Percentiles rank a stretch among this genome's conserved stretches.
Conservation (phyloP, 2,113 vertebrate genomes). For the Ceyx melanurus region DNA sequence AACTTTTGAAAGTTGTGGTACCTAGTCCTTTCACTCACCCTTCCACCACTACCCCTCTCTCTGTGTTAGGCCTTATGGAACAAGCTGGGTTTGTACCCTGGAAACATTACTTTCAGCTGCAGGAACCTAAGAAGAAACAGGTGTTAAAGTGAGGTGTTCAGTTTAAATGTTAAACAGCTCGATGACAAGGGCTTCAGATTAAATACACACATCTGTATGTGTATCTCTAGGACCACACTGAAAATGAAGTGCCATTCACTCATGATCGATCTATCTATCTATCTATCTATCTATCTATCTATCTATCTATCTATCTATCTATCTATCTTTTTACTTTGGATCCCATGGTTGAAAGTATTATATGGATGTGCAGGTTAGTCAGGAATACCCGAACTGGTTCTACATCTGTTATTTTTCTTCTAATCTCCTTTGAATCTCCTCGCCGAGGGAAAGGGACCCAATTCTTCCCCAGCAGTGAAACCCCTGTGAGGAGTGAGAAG, state of each 20-base stretch:
- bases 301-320: accelerated
- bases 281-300: neutral
- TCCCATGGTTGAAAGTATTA: neutral
- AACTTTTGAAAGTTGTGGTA: neutral
- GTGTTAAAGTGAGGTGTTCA: neutral
- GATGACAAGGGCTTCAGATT: neutral
- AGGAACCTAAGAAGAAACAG: neutral
- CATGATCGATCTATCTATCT: neutral
- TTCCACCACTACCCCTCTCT: accelerated
- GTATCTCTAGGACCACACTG: neutral
- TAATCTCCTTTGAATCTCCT: accelerated
- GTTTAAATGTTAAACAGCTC: neutral
- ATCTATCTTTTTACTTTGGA: neutral
- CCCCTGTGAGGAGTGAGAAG: neutral
- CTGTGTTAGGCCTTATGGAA: accelerated
- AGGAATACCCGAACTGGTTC: neutral
- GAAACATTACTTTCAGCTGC: neutral
- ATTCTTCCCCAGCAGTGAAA: accelerated
- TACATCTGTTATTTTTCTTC: neutral
- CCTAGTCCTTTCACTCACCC: neutral
- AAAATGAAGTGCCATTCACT: accelerated
- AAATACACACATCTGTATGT: neutral
- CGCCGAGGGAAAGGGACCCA: accelerated
- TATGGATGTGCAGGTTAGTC: neutral
- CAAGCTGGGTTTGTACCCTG: neutral